Base-by-base conservation (phyloP, 2,888 invertebrate species). In the Psylliodes chrysocephalus region DNA sequence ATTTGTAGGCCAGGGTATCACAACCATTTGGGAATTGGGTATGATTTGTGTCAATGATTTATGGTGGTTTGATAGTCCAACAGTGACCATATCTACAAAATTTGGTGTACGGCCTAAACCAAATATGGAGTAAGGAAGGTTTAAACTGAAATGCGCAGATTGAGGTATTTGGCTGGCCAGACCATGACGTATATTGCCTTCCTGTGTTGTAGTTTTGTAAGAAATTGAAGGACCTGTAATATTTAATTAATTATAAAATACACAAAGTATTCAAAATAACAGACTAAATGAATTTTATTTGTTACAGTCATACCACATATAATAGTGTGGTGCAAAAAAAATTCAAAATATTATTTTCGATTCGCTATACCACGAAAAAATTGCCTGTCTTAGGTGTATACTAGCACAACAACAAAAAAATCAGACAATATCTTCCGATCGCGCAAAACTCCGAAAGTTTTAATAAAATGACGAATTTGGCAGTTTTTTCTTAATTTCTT, bases 41-140 rank as follows among this genome's bases (percentile, higher is more conserved):
- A 99, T 98, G 55, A 97, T 91, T 81, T 95, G 95, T 0, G 91
- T 90, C 93, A 95, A 97, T 62, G 88, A 89, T 70, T 89, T 89
- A 0, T 86, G 88, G 75, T 86, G 86, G 60, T 88, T 87, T n/a
- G 88, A 89, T 51, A 92, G 82, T 6, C 95, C 94, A 1, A 96
- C 94, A 59, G 88, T 90, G 30, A 98, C 84, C 8, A 88, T 89
- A 77, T 98, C 98, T 0, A 99, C 94, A 84, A 98, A 99, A 84
- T 99, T 99, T 1, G 98, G 98, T 33, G 96, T 96, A 63, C 96
- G 89, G 1, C 98, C 99, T n/a, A 99, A 85, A 1, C 99, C 99
- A 83, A 99, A 98, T 69, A 96, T 92, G 0, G 93, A 92, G 81
- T 95, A 99, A 0, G 99, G 98, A 60, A 98, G 84, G 81, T 96